A percentile compares a stretch with the other conserved stretches of the same genome.
phyloP scores from a whole-genome alignment of 2,797 vertebrate genomes.

The Danio tinwini region DNA sequence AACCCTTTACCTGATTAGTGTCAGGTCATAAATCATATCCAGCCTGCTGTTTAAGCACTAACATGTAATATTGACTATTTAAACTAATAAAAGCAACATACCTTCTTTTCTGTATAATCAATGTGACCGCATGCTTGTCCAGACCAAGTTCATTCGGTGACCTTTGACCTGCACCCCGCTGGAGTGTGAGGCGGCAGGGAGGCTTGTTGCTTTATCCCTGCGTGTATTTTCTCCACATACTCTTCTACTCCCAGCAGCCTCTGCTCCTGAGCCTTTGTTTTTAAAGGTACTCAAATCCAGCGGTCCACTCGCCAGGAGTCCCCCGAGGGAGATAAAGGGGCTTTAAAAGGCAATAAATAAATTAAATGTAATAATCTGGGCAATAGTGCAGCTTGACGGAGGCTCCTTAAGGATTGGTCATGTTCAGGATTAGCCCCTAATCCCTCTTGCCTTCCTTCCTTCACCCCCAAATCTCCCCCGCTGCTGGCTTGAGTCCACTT shows the following conservation, averaged over 20 bases:
- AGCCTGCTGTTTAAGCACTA: not conserved
- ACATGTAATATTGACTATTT: not conserved
- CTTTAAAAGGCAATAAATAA: constrained; percentile 59
- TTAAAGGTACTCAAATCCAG: constrained; percentile 50
- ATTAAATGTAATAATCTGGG: constrained; percentile 66
- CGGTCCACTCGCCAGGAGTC: constrained; percentile 31
- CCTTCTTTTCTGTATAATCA: constrained; percentile 36
- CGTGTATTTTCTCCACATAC: constrained; percentile 41
- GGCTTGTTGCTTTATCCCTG: constrained; percentile 57
- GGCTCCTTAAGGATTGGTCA: constrained; percentile 58
- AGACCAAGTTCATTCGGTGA: constrained; percentile 28
- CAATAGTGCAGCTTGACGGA: constrained; percentile 52
- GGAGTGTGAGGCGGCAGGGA: constrained; percentile 39
- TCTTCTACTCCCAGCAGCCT: constrained; percentile 4
- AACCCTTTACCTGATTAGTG: not conserved
- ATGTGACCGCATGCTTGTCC: constrained; percentile 13
- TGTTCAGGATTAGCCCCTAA: constrained; percentile 76
- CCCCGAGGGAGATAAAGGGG: constrained; percentile 39
- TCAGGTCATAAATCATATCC: not conserved
- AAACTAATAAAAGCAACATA: constrained; percentile 1
- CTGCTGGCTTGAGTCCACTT: constrained; percentile 46
- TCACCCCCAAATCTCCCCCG: constrained; percentile 22
- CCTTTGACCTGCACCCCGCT: constrained; percentile 41
- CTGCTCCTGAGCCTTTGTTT: constrained; percentile 52
- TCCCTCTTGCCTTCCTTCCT: constrained; percentile 63